These are phyloP conservation scores for Microdon myrmicae DNA, from an alignment of 2,888 invertebrate species.

Conservation along the genomic window DNA sequence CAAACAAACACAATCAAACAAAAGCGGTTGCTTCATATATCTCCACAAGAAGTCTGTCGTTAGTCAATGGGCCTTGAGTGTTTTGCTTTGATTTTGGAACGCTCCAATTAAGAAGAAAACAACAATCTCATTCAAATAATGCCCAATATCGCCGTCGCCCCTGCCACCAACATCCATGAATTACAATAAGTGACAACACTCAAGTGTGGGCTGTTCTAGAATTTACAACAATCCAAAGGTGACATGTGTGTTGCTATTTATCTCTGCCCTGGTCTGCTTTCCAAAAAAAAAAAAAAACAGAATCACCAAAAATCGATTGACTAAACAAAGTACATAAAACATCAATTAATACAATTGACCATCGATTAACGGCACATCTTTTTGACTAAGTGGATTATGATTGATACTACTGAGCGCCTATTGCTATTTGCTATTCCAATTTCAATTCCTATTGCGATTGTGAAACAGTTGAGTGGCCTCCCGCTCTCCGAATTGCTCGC, in stretches of 20 bases:
- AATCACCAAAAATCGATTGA: too few species aligned
- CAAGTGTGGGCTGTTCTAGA: constrained; percentile 20
- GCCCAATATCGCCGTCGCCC: constrained; percentile 28
- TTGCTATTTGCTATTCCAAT: too few species aligned
- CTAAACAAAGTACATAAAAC: too few species aligned
- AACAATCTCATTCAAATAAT: too few species aligned
- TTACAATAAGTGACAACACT: constrained; percentile 37
- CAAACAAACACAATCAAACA: constrained; percentile 34
- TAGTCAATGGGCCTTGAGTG: constrained; percentile 47
- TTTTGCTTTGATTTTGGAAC: constrained; percentile 43
- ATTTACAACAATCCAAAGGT: constrained; percentile 37
- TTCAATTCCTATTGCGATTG: constrained; percentile 32
- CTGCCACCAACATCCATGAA: constrained; percentile 35
- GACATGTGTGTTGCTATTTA: constrained; percentile 29
- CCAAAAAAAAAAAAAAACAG: constrained; percentile 17
- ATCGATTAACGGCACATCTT: constrained; percentile 24
- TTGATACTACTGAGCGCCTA: too few species aligned
- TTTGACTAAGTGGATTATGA: constrained; percentile 21
- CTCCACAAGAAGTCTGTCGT: constrained; percentile 43
- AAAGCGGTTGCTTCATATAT: constrained; percentile 34
- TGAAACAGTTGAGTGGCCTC: constrained; percentile 47
- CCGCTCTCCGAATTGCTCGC: constrained; percentile 45
- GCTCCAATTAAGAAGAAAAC: constrained; percentile 41
- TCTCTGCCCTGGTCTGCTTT: too few species aligned
- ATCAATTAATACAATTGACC: constrained; percentile 13